Conservation (phyloP, 2,888 invertebrate genomes). For the Pristionchus fissidentatus region DNA sequence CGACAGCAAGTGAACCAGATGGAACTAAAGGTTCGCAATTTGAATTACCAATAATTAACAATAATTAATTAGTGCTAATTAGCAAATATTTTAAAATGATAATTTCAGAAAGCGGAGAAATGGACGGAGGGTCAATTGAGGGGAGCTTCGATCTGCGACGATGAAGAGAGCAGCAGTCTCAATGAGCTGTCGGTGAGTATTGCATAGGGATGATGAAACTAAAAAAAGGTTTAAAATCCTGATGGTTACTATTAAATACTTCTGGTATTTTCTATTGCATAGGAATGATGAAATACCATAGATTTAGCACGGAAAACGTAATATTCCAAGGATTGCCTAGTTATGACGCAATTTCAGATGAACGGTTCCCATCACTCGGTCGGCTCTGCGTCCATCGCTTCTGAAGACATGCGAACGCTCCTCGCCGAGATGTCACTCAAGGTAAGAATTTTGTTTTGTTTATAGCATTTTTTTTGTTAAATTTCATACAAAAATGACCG, state of each 20-base stretch:
- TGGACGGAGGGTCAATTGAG: constrained; percentile 72
- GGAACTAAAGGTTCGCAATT: constrained; percentile 84
- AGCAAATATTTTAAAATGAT: not conserved
- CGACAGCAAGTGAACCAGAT: constrained; percentile 92
- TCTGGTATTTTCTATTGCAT: not conserved
- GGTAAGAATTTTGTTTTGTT: constrained; percentile 32
- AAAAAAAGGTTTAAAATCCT: not conserved
- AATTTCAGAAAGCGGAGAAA: constrained; percentile 70
- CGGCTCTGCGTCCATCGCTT: constrained; percentile 67
- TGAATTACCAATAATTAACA: not conserved
- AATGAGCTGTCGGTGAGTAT: constrained; percentile 45
- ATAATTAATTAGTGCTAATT: not conserved
- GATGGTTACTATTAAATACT: not conserved
- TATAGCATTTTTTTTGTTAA: not conserved
- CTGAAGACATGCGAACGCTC: constrained; percentile 73
- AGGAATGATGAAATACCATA: not conserved
- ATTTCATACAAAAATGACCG: no score
- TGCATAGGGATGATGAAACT: not conserved
- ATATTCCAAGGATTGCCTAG: no score
- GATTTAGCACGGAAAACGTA: not conserved
- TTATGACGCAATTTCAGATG: constrained; percentile 53
- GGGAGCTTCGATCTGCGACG: constrained; percentile 69
- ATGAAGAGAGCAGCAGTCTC: constrained; percentile 35
- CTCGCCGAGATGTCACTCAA: constrained; percentile 71
- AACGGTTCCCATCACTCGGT: constrained; percentile 68